Percentiles rank a stretch among this genome's conserved stretches.
phyloP scores from a whole-genome alignment of 2,113 vertebrate species.

The Seriola aureovittata region DNA sequence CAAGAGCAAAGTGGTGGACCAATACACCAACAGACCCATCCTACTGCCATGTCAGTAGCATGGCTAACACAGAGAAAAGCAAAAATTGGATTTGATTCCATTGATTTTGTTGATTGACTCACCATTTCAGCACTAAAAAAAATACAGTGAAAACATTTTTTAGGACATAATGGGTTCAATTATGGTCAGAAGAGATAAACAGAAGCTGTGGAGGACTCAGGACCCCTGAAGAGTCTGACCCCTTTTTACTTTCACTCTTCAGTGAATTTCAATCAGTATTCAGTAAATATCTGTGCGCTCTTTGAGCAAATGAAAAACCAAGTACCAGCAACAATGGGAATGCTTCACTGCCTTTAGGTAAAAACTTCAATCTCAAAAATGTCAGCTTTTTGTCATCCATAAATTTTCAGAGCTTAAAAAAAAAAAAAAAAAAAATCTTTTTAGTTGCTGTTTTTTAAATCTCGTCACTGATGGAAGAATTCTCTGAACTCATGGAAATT shows the following conservation, averaged over 20 bases:
- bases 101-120: background rate
- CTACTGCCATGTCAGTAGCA: background rate
- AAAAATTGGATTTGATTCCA: too few relatives aligned
- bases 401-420: background rate
- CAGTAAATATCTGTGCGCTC: slow-evolving; percentile 25
- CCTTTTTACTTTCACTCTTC: slow-evolving; percentile 19
- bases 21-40: background rate
- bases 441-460: background rate
- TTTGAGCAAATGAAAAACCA: slow-evolving; percentile 21
- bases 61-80: too few relatives aligned
- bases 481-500: slow-evolving; percentile 4
- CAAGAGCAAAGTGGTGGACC: too few relatives aligned
- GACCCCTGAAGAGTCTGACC: background rate
- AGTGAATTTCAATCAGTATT: slow-evolving; percentile 30
- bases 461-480: background rate
- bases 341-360: background rate
- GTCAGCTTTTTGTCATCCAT: background rate
- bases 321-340: background rate
- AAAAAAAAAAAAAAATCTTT: background rate
- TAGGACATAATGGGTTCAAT: background rate
- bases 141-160: background rate
- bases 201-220: slow-evolving; percentile 6
- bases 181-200: background rate
- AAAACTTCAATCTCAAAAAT: background rate
- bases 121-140: background rate